Conservation (phyloP, 2,113 vertebrate genomes). For the Nibea albiflora region DNA sequence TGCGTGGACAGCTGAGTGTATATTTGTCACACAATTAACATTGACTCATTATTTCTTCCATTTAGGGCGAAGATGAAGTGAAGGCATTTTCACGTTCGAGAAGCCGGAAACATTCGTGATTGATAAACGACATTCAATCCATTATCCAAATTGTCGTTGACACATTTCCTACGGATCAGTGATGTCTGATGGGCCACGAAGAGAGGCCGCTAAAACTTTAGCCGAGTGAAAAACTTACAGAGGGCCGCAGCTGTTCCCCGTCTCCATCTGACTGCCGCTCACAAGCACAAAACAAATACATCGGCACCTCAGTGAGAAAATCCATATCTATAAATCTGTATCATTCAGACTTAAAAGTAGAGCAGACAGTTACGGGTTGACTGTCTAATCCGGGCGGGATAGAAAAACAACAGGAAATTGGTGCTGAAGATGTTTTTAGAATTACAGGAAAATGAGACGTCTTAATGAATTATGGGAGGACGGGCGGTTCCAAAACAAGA, state of each 20-base stretch:
- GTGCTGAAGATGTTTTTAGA: conserved; percentile 16
- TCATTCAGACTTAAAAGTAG: conserved; percentile 23
- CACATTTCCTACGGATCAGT: background rate
- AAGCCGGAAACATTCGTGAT: background rate
- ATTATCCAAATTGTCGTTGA: background rate
- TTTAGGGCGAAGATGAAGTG: background rate
- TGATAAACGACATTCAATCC: background rate
- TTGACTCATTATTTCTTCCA: too few species aligned
- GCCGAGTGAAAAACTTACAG: background rate
- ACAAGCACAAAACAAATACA: conserved; percentile 10
- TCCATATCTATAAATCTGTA: background rate
- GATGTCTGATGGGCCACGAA: background rate
- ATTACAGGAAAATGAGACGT: background rate
- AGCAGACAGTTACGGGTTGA: background rate
- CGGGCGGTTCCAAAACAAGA: conserved; percentile 12
- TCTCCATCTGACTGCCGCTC: background rate
- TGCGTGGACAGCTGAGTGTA: background rate
- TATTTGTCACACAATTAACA: background rate
- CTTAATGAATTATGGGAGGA: conserved; percentile 29
- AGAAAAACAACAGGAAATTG: background rate
- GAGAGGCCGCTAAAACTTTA: background rate
- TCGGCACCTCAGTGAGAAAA: background rate
- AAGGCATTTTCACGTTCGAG: background rate
- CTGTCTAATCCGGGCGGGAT: background rate
- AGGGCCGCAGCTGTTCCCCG: background rate